Evolutionary conservation across 2,888 invertebrate species (phyloP).

Genomic region (Sialis fuliginosa): DNA sequence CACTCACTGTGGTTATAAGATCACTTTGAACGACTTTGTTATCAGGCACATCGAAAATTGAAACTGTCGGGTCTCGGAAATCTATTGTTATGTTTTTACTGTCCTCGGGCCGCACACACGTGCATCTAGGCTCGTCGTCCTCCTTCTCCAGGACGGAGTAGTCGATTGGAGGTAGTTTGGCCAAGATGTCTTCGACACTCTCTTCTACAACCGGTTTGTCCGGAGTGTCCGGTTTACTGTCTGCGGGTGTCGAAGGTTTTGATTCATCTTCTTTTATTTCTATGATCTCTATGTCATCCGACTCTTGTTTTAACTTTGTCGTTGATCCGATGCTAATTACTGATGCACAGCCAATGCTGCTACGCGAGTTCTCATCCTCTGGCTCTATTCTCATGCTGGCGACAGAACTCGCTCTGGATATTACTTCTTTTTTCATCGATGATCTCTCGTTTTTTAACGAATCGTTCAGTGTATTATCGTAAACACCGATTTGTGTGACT

Average conservation of each 20-base stretch:
- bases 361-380: constrained; percentile 2
- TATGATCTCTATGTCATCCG: constrained; percentile 13
- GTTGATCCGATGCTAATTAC: constrained; percentile 1
- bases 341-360: constrained; percentile 1
- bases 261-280: constrained; percentile 14
- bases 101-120: constrained; percentile 17
- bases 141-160: constrained; percentile 15
- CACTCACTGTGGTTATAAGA: constrained; percentile 12
- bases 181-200: constrained; percentile 40
- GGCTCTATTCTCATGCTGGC: constrained; percentile 22
- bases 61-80: constrained; percentile 1
- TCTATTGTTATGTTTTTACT: constrained; percentile 5
- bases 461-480: constrained; percentile 14
- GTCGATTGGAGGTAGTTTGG: constrained; percentile 48
- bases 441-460: constrained; percentile 23
- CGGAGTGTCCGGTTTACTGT: constrained; percentile 6
- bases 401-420: constrained; percentile 21
- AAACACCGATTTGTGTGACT: background rate
- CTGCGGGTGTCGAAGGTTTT: no score
- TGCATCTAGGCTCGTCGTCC: constrained; percentile 17
- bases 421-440: no score
- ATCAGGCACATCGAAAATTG: constrained; percentile 6
- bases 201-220: constrained; percentile 15
- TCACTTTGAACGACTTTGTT: background rate
- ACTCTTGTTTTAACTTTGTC: constrained; percentile 12